Evolutionary conservation across 2,113 vertebrate genomes (phyloP), one percentile per base, ranked within the genome.

Genomic region (Vidua chalybeata): DNA sequence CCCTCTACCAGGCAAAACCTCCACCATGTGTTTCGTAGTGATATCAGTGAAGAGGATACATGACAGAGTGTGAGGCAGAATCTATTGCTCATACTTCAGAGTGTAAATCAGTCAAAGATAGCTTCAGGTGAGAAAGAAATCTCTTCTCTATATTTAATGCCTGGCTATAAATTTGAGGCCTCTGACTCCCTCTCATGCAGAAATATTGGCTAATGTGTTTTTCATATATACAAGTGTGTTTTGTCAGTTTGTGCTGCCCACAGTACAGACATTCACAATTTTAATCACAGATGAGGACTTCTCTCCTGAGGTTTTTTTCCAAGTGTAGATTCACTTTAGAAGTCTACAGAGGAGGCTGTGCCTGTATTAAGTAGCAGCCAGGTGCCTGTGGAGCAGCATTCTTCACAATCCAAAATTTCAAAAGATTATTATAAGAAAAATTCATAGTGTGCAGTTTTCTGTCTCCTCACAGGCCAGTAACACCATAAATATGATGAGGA

Each of bases 41-140:
- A 78, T 75, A 45, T 5, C 68, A 68, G 67, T 16, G 61, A 89
- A 55, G 52, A 69, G 55, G 43, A 67, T 59, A 51, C 41, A 5
- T n/a, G 51, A 23, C 59, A 74, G 72, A 86, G 72, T 75, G n/a
- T 51, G 39, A 93, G 85, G 39, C 35, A 91, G 54, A 74, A 75
- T 75, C 66, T 94, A 39, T 62, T 84, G 87, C 72, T 91, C 62
- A n/a, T 45, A 17, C 69, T 93, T 73, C n/a, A 58, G 56, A 49
- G 67, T 51, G 81, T 91, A 91, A 90, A 89, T 87, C 75, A 64
- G 66, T 45, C 86, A 69, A 64, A 87, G 54, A 79, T 52, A 75
- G 92, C 66, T 89, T 68, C 68, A 89, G 64, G 73, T 92, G 89
- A 64, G 81, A 94, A 82, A 72, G 49, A 89, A 94, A 82, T n/a